A percentile compares a stretch with the other conserved stretches of the same genome.
Evolutionary conservation across 2,888 invertebrate genomes (phyloP).

Genomic region (Epirrita christyi): DNA sequence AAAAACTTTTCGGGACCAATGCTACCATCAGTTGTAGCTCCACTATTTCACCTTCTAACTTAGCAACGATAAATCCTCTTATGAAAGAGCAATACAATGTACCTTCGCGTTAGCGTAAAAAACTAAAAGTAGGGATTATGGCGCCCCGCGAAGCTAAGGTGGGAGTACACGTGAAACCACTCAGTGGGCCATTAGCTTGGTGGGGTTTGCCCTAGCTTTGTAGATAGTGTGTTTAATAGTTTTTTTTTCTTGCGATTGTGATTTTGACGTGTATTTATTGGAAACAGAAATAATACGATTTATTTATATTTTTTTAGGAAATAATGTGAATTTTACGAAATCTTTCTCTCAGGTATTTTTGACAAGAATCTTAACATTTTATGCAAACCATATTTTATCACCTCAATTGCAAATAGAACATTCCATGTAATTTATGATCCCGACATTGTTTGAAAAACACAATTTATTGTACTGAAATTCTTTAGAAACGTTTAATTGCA

Average conservation of each 20-base stretch:
- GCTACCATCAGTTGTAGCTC: conserved; percentile 1
- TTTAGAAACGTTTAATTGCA: conserved; percentile 40
- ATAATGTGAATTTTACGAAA: too few relatives aligned
- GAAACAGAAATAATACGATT: too few relatives aligned
- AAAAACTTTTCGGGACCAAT: too few relatives aligned
- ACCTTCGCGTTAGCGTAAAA: conserved; percentile 61
- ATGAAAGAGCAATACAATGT: conserved; percentile 67
- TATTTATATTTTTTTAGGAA: conserved; percentile 4
- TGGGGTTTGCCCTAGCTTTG: conserved; percentile 32
- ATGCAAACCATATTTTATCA: conserved; percentile 18
- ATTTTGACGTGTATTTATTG: too few relatives aligned
- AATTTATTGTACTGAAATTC: conserved; percentile 23
- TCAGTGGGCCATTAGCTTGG: conserved; percentile 66
- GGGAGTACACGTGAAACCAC: conserved; percentile 75
- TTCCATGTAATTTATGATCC: conserved; percentile 28
- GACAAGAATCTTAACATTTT: background rate
- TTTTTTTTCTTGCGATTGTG: conserved; percentile 23
- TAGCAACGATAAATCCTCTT: conserved; percentile 50
- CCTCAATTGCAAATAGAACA: conserved; percentile 30
- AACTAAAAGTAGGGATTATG: conserved; percentile 69
- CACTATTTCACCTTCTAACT: conserved; percentile 9
- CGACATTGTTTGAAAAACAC: conserved; percentile 32
- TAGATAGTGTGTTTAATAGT: conserved; percentile 22
- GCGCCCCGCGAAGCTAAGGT: conserved; percentile 63
- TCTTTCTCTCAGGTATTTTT: conserved; percentile 12